Evolutionary conservation across 2,888 invertebrate species (phyloP).

Genomic region (Eristalis tenax): DNA sequence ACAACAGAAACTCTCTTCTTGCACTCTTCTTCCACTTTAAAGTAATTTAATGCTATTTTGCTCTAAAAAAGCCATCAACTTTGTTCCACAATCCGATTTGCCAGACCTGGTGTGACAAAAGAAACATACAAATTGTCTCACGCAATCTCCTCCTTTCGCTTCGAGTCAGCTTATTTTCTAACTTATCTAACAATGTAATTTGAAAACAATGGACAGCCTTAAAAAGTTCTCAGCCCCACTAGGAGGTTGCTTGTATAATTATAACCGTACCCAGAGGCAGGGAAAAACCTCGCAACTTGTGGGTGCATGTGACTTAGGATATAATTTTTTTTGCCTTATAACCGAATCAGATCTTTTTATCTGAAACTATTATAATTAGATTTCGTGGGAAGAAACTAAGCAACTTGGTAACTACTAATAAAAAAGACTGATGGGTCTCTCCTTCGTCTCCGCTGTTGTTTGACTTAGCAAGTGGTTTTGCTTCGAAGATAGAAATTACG

Average conservation of each 20-base stretch:
- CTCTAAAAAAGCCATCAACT: background rate
- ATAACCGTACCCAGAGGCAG: conserved; percentile 12
- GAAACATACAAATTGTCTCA: conserved; percentile 47
- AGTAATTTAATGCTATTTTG: background rate
- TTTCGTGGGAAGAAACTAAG: conserved; percentile 54
- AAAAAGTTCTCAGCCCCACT: conserved; percentile 71
- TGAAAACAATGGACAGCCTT: conserved; percentile 67
- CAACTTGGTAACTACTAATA: conserved; percentile 11
- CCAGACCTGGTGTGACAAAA: conserved; percentile 8
- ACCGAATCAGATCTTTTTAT: conserved; percentile 67
- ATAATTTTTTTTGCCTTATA: conserved; percentile 33
- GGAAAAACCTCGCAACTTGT: conserved; percentile 43
- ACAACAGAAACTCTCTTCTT: too few relatives aligned
- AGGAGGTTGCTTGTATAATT: conserved; percentile 61
- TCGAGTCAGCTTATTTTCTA: conserved; percentile 56
- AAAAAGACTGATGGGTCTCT: conserved; percentile 42
- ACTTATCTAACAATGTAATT: conserved; percentile 67
- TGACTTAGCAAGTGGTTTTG: background rate
- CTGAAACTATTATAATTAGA: conserved; percentile 59
- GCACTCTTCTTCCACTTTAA: too few relatives aligned
- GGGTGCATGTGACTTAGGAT: conserved; percentile 68
- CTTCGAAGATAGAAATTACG: conserved; percentile 58
- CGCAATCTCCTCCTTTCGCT: conserved; percentile 68
- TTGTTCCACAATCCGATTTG: conserved; percentile 5
- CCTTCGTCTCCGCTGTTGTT: background rate